Base-by-base conservation (phyloP, 2,113 vertebrate species). In the Athene cunicularia region DNA sequence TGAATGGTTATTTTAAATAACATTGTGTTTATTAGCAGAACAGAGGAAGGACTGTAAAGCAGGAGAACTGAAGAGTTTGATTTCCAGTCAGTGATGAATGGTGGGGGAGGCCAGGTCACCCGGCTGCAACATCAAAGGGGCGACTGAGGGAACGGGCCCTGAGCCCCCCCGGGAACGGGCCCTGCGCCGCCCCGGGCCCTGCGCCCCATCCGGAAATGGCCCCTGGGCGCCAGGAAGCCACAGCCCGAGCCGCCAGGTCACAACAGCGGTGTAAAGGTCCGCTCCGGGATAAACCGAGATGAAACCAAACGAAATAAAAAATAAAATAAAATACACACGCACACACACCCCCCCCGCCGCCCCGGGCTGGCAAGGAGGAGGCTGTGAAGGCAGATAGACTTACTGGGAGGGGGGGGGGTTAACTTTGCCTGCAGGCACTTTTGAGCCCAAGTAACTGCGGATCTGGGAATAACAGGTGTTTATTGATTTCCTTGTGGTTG, bases 401-500 rank as follows among this genome's bases (percentile, higher is more conserved):
- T 91, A 66, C 86, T 75, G 67, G 85, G 85, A 86, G 92, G 87
- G 41, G 41, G 41, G 41, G 12, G 41, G 12, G 96, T 96, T 95
- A 93, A 92, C 95, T 97, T 93, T 96, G 96, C 97, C 98, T 95
- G 93, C 92, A 90, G 97, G 97, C 97, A 37, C 94, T 93, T 91
- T 80, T 77, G 94, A 97, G 97, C 94, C 97, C 97, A 82, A 92
- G 91, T 96, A 97, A 97, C 56, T 60, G 90, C 88, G 92, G 97
- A 80, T 90, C 95, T 95, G 97, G 97, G 92, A 95, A 93, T 91
- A 96, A 96, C 97, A 97, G 97, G 97, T 97, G 97, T 97, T 98
- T 97, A 97, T 96, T 96, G 97, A 97, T 97, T 98, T 95, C 96
- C 96, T 89, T 81, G 88, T 93, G 96, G 87, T 37, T 33, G 60